These are phyloP conservation scores for Corythornis cristatus DNA, from an alignment of 2,113 vertebrate species.

Conservation along the genomic window DNA sequence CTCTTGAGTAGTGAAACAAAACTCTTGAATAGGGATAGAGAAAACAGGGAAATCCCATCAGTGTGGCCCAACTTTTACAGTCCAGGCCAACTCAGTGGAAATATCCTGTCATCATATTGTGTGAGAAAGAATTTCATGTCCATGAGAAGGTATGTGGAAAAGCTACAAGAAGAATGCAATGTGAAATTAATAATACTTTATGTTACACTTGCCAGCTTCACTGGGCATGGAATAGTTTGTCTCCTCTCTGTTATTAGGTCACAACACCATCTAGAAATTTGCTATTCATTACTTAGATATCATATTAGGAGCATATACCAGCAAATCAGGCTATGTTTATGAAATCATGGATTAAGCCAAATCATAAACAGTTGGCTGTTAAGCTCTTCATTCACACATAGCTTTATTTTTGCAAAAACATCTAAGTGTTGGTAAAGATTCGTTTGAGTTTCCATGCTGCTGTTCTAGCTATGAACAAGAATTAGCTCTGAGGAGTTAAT, in stretches of 20 bases:
- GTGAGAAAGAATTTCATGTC: background rate
- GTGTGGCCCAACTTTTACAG: background rate
- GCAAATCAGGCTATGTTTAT: background rate
- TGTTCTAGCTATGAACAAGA: background rate
- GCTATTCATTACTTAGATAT: background rate
- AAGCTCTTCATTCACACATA: background rate
- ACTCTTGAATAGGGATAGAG: background rate
- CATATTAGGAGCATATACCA: background rate
- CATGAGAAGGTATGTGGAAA: background rate
- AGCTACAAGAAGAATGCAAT: background rate
- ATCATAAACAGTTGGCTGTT: background rate
- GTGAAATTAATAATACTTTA: background rate
- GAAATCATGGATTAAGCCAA: background rate
- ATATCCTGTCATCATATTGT: background rate
- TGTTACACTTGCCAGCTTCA: background rate
- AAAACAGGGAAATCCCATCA: slow-evolving; percentile 5
- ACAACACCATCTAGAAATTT: background rate
- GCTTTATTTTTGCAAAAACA: background rate
- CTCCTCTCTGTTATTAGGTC: background rate
- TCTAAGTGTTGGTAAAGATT: background rate
- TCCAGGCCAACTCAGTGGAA: background rate
- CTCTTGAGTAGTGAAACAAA: background rate
- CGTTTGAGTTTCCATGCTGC: background rate
- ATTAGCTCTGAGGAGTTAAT: background rate
- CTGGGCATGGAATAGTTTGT: background rate